Base-by-base conservation (phyloP, 2,888 invertebrate genomes). In the Drosophila lutescens region DNA sequence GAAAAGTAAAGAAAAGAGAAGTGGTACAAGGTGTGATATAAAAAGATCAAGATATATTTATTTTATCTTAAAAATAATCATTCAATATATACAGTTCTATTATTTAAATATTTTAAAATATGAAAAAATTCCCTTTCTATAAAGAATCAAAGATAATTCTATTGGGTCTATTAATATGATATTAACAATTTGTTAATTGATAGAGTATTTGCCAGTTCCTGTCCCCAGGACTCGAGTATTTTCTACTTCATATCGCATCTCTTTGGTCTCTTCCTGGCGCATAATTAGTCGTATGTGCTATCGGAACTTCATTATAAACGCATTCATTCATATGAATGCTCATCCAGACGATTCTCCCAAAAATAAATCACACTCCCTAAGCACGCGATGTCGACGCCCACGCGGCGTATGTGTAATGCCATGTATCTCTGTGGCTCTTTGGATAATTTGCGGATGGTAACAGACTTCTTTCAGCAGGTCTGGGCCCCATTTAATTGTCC, bases 301-400 rank as follows among this genome's bases (percentile, higher is more conserved):
- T 57, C 51, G 30, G 46, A 68, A 68, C 59, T 68, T 68, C 46
- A 68, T 68, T 68, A 68, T 20, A 68, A 67, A 58, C 50, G 32
- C 56, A 71, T 71, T 40, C 41, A 70, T 71, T 71, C 71, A 63
- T 51, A 57, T n/a, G 55, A 62, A 47, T 55, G 26, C 47, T 50
- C 49, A 44, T 17, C 20, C 49, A 67, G 44, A 44, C 46, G 13
- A 49, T 57, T 75, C 76, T 83, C 79, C 72, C 79, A 81, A 78
- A 71, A 62, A 84, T 87, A 87, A 86, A 87, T 87, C 84, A 86
- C 78, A 71, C 80, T 47, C 76, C 78, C 72, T 80, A 78, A 84
- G 78, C 84, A 84, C 78, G 79, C 78, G 73, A 82, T 74, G 80
- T 86, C 84, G 80, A 71, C 86, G 75, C 74, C 74, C 56, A 74